Base-by-base conservation (phyloP, 1,140 invertebrate genomes). In the Drosophila pectinifera region DNA sequence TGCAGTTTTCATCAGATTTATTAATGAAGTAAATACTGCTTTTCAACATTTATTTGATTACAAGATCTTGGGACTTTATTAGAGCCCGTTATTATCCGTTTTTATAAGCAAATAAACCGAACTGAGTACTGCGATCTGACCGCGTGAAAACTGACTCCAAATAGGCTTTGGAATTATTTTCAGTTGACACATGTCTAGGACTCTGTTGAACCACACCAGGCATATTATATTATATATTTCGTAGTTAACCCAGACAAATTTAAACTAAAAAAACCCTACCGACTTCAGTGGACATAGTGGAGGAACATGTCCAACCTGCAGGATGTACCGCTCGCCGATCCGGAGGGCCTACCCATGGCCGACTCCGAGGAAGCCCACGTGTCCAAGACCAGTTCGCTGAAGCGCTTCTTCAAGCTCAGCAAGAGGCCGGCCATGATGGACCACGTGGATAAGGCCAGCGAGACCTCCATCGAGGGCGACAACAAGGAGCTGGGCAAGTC, bases 231-330 rank as follows among this genome's bases (percentile, higher is more conserved):
- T 70, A 85, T 75, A 75, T 75, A 84, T 85, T 86, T 85, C 78
- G 68, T 82, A 78, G 28, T 53, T 42, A 10, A 36, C 31, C 49
- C 20, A n/a, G 7, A 28, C 18, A 53, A 53, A 65, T 26, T 62
- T 8, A 16, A 55, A 63, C 69, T 57, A 61, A 61, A 73, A 68
- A 51, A 20, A 63, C 43, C 22, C 31, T 20, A 62, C 16, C 67
- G 75, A 82, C 72, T 78, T 54, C 26, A 31, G 53, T 65, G 43
- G 69, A 36, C 72, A 53, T 54, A 65, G 43, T 69, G 49, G 59
- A 61, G 55, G 26, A 86, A 18, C 28, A 89, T 89, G 84, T 89
- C 84, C 57, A 78, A 84, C 43, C 59, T 88, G 56, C 80, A 88
- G 62, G 84, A 88, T 58, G 58, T 88, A 55, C 80, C 84, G 38